Evolutionary conservation across 2,888 invertebrate species (phyloP), one percentile per base, ranked within the genome.

Genomic region (Archips crataeganus): DNA sequence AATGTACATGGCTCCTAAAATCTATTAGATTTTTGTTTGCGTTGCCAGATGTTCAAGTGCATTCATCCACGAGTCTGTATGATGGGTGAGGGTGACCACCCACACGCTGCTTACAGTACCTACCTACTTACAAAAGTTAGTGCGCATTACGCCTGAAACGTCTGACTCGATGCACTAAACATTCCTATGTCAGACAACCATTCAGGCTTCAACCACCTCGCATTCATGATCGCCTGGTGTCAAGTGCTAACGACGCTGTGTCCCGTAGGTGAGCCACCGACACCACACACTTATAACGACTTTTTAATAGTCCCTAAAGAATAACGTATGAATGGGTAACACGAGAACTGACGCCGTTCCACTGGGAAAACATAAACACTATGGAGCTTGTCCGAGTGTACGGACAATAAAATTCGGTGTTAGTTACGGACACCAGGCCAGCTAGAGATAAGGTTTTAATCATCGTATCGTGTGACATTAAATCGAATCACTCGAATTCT

Each of bases 291-390:
- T 81, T 80, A 81, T 92, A 92, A 94, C 90, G 92, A 90, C 87
- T 89, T 87, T 93, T 93, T 94, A 94, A 94, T 93, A 90, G 89
- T 88, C 83, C 86, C 88, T 88, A 88, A 90, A 89, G 87, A 90
- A 90, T 88, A 90, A 88, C 88, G 90, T 87, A 92, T 93, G 93
- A 94, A 94, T 93, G 92, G 92, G 94, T 92, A 94, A 94, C 89
- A 81, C 85, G 93, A 93, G 90, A 90, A 84, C 85, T 82, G 84
- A 87, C 83, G 87, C 84, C 85, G 86, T 83, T 82, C 82, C 78
- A 84, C 82, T 81, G 78, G 87, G 85, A 88, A 88, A 90, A 90
- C 89, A 93, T 93, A 93, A 93, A 92, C 92, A 92, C 87, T 84
- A 82, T 85, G 86, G 78, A 80, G 80, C 82, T 81, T 79, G 77